Evolutionary conservation across 1,140 invertebrate genomes (phyloP), one percentile per base, ranked within the genome.

Genomic region (Mya arenaria): DNA sequence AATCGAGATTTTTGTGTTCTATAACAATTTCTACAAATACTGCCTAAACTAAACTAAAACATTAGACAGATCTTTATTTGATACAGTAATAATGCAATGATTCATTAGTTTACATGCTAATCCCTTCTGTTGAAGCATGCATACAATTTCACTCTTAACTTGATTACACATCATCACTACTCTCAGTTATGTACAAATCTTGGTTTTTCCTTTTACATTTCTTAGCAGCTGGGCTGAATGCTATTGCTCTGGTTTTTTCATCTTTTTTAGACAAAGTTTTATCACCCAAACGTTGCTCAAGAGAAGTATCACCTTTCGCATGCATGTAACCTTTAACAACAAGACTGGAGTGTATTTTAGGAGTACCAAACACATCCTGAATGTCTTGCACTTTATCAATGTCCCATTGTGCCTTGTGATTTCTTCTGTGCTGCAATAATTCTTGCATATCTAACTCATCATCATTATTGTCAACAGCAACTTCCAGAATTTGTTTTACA

Each of bases 181-280:
- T 34, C 3, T 69, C 69, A 4, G 34, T 63, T 1, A 69, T 41
- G 60, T 85, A 87, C 44, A 89, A 66, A n/a, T 86, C 80, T 36
- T 86, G 83, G 73, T 87, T 87, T 68, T 84, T 74, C 19, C 84
- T 60, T 25, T 80, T 84, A 28, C 86, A 80, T 63, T 84, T 86
- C 52, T 89, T 87, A 19, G 82, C 71, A 6, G 82, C 85, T 13
- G 87, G 88, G 68, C 84, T 86, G 15, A 81, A 72, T 25, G 72
- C 74, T 37, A 84, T 84, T n/a, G 36, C 68, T 74, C 84, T 77
- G 58, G 84, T 75, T 10, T 68, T 75, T 52, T 73, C 71, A 25
- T 39, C 28, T n/a, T 78, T 80, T 60, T 68, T 74, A 32, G 30
- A 30, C 23, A 69, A 58, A 39, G 65, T 79, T 37, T 84, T 78